These are phyloP conservation scores for Takifugu ocellatus DNA, from an alignment of 2,797 vertebrate species.

Conservation along the genomic window DNA sequence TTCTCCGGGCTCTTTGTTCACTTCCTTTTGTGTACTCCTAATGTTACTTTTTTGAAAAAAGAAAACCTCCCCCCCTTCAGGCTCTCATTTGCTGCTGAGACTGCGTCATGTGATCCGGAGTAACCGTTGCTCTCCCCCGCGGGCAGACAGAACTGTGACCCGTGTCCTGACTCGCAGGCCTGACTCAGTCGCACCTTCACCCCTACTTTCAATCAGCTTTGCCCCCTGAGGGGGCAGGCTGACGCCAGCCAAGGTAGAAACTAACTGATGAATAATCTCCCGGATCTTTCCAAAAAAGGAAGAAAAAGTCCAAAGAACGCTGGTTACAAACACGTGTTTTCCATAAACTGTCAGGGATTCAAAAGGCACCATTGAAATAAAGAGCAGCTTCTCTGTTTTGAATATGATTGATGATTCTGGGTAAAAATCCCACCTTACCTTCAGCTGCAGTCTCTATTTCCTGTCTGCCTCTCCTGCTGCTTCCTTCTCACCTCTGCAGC, in stretches of 20 bases:
- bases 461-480: conserved; percentile 35
- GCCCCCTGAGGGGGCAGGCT: neutral
- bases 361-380: neutral
- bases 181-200: conserved; percentile 24
- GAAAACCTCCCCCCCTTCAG: conserved; percentile 19
- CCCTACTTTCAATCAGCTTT: conserved; percentile 19
- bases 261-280: conserved; percentile 12
- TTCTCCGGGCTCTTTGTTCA: conserved; percentile 29
- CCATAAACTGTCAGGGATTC: neutral
- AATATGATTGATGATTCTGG: neutral
- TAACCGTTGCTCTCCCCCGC: conserved; percentile 40
- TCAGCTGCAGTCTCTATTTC: conserved; percentile 31
- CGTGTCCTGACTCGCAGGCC: conserved; percentile 40
- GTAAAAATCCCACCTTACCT: conserved; percentile 42
- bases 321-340: neutral
- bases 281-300: neutral
- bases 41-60: conserved; percentile 38
- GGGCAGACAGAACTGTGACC: conserved; percentile 45
- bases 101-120: conserved; percentile 58
- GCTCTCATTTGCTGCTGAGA: conserved; percentile 46
- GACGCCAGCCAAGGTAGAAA: conserved; percentile 1
- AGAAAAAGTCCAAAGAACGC: conserved; percentile 19
- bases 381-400: neutral
- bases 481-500: conserved; percentile 39
- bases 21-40: conserved; percentile 25